Conservation (phyloP, 2,797 vertebrate genomes). For the Anolis apletophallus region DNA sequence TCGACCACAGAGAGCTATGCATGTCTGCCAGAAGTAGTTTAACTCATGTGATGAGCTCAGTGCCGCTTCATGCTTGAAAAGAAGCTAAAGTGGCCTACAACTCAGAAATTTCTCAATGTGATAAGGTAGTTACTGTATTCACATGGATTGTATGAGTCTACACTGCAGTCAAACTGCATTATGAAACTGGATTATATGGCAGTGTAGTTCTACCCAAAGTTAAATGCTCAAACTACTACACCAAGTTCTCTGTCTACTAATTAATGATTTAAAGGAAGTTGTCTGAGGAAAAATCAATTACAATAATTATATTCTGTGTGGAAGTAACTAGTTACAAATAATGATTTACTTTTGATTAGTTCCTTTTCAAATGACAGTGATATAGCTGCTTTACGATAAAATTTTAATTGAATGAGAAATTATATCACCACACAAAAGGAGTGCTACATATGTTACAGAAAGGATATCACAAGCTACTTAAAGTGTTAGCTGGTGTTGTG, state of each 20-base stretch:
- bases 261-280: background rate
- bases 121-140: no score
- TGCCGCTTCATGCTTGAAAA: no score
- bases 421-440: background rate
- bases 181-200: no score
- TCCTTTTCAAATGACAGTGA: background rate
- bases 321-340: background rate
- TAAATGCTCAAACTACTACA: no score
- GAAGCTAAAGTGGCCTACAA: no score
- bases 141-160: no score
- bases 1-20: no score
- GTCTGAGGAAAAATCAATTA: conserved; percentile 24
- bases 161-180: no score
- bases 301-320: background rate
- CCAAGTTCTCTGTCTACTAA: background rate
- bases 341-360: background rate
- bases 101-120: no score
- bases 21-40: no score
- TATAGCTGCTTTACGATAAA: background rate
- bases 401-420: background rate
- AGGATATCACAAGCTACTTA: background rate
- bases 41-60: no score
- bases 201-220: no score
- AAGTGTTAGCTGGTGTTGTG: conserved; percentile 9
- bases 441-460: background rate